A percentile compares a stretch with the other conserved stretches of the same genome.
Evolutionary conservation across 2,888 invertebrate genomes (phyloP).

Genomic region (Synergus japonicus): DNA sequence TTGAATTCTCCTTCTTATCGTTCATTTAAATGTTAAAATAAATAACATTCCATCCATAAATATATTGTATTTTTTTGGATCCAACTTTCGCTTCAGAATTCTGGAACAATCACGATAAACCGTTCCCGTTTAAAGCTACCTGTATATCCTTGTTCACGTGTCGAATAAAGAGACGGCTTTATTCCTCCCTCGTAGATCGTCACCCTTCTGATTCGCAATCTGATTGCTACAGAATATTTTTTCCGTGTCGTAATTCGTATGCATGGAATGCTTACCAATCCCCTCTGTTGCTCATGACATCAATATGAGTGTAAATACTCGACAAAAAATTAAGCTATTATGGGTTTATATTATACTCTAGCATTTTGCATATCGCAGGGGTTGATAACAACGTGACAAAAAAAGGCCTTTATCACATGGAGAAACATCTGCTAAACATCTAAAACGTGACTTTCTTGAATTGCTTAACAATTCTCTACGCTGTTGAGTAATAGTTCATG

Average conservation of each 20-base stretch:
- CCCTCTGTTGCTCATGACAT: background rate
- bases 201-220: slow-evolving; percentile 10
- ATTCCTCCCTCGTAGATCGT: slow-evolving; percentile 17
- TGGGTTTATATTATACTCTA: background rate
- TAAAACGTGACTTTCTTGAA: background rate
- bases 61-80: background rate
- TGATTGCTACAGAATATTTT: slow-evolving; percentile 11
- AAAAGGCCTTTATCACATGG: background rate
- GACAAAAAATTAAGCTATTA: background rate
- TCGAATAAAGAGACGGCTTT: background rate
- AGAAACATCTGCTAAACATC: background rate
- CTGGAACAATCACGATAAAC: slow-evolving; percentile 14
- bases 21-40: background rate
- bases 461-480: background rate
- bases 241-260: background rate
- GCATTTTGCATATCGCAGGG: background rate
- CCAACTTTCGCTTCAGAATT: background rate
- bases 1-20: background rate
- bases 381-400: background rate
- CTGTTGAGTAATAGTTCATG: background rate
- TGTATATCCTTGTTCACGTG: slow-evolving; percentile 30
- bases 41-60: background rate
- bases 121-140: slow-evolving; percentile 9
- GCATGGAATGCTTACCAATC: background rate
- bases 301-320: background rate